Evolutionary conservation across 2,797 vertebrate species (phyloP), one percentile per base, ranked within the genome.

Genomic region (Chelon labrosus): DNA sequence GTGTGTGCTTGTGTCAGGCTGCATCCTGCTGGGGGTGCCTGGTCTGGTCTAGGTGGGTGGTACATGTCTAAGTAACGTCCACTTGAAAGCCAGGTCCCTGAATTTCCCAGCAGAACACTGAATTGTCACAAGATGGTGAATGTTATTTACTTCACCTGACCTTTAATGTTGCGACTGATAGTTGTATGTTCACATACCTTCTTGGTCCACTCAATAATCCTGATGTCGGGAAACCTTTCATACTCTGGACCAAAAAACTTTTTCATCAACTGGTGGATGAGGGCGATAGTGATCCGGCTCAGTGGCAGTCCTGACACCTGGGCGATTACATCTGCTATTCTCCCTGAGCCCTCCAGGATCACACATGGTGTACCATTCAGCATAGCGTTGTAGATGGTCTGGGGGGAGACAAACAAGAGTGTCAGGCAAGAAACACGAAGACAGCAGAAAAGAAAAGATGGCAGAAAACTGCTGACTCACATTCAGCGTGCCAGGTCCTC

Each of bases 371-470:
- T 99, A 56, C 93, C 93, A 0, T 96, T 96, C 67, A 91, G 89
- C 94, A 99, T 95, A 73, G 97, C 95, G 0, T 95, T 97, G 87
- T 96, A 96, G 86, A 99, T 97, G 42, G 97, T 98, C 98, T 99
- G 84, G 50, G 70, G 49, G 54, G 44, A 79, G 38, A 61, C 3
- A 79, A 72, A 85, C 71, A 58, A 41, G 17, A 50, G 7, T 13
- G 42, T 76, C 65, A 74, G 22, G 75, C 5, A 41, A 60, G 27
- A 37, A 4, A 62, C 14, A 22, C 10, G 60, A 13, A 69, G 10
- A 58, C 3, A 27, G 5, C 39, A 17, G 54, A 17, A 41, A 4
- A 55, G 11, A 50, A 10, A 6, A 50, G 20, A 22, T 13, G 11
- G 22, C 0, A 51, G 3, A 25, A 46, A 66, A 69, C 7, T 3